Percentiles rank a stretch among this genome's conserved stretches.
phyloP scores from a whole-genome alignment of 2,797 vertebrate genomes.

The Mycteria americana region DNA sequence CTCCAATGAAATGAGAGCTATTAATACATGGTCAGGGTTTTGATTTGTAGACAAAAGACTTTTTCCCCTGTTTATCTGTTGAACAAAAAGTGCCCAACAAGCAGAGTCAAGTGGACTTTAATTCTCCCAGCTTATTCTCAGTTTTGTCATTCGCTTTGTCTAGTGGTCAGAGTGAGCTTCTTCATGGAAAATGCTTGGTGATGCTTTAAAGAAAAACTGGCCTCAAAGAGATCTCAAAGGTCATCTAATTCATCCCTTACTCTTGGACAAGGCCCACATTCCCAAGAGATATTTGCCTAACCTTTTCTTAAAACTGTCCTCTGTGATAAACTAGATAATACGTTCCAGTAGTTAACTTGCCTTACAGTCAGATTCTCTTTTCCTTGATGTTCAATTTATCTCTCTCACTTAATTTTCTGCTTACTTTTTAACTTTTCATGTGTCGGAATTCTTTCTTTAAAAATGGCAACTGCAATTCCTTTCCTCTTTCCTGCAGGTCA shows the following conservation, averaged over 20 bases:
- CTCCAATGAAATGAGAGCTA: background rate
- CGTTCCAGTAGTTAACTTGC: background rate
- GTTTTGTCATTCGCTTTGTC: background rate
- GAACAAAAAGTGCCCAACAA: background rate
- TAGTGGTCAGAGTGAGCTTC: background rate
- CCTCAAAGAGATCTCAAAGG: background rate
- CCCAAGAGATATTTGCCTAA: background rate
- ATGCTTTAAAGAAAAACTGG: background rate
- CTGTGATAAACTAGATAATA: background rate
- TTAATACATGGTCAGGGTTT: background rate
- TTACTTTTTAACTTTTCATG: background rate
- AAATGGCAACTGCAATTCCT: background rate
- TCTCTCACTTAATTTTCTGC: background rate
- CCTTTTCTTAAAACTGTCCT: background rate
- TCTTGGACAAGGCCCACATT: background rate
- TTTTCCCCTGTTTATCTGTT: background rate
- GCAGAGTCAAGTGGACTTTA: background rate
- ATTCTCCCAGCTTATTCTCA: background rate
- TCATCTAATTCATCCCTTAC: background rate
- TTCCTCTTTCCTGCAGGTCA: background rate
- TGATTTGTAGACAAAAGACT: background rate
- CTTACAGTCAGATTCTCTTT: background rate
- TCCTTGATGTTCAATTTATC: background rate
- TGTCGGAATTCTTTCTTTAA: background rate
- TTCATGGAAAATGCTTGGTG: background rate